Conservation (phyloP, 2,113 vertebrate species). For the Zosterops pallidus region DNA sequence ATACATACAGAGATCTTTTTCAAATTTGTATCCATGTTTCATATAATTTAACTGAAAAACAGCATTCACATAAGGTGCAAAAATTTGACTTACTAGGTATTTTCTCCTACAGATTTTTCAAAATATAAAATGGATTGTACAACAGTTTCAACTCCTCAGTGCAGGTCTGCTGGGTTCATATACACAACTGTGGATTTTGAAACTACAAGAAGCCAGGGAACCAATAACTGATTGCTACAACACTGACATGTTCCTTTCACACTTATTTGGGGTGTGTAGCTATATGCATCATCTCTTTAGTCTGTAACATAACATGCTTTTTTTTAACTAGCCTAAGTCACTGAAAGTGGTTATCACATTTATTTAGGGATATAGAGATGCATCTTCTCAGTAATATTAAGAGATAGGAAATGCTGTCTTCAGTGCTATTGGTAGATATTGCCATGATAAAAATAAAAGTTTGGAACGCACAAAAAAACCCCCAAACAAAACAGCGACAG, state of each 20-base stretch:
- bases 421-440: not conserved
- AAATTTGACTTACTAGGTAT: not conserved
- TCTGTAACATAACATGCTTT: not conserved
- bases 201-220: not conserved
- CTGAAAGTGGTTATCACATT: not conserved
- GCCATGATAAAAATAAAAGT: not conserved
- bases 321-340: not conserved
- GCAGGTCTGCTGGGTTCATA: not conserved
- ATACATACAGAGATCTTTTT: not conserved
- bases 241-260: not conserved
- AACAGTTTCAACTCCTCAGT: not conserved
- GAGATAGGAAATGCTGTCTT: not conserved
- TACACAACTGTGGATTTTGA: not conserved
- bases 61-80: not conserved
- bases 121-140: not conserved
- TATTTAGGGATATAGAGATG: not conserved
- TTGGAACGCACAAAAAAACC: fast-evolving
- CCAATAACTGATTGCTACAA: not conserved
- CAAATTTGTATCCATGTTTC: not conserved
- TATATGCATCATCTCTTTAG: not conserved
- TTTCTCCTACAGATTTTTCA: not conserved
- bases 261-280: not conserved
- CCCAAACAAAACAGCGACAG: not conserved
- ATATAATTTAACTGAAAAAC: not conserved
- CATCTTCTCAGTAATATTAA: not conserved